Percentiles rank a stretch among this genome's conserved stretches.
Evolutionary conservation across 1,140 invertebrate species (phyloP).

Genomic region (Holcopasites calliopsidis): DNA sequence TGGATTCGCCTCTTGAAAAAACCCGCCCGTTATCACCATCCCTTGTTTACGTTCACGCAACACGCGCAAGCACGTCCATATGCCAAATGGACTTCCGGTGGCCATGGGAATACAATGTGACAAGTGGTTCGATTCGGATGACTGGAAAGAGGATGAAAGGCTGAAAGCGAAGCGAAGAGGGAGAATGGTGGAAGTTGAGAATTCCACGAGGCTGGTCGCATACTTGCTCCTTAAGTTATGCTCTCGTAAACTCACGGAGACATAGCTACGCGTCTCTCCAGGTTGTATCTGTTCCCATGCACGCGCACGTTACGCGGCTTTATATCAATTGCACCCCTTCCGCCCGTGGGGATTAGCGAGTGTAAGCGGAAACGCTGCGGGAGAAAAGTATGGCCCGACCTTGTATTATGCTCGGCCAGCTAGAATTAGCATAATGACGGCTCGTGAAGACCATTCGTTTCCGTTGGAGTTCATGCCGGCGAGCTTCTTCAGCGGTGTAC

Average conservation of each 20-base stretch:
- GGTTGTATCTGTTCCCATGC: constrained; percentile 62
- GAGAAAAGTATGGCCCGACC: constrained; percentile 19
- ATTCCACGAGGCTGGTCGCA: constrained; percentile 59
- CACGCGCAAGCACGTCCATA: neutral
- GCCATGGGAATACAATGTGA: no score
- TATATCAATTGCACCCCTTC: constrained; percentile 17
- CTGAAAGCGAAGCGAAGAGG: neutral
- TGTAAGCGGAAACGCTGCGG: neutral
- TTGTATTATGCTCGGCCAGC: constrained; percentile 24
- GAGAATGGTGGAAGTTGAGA: constrained; percentile 44
- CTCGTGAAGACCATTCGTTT: constrained; percentile 37
- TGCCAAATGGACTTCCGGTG: neutral
- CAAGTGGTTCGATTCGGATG: neutral
- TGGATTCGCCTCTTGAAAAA: no score
- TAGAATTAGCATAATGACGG: constrained; percentile 34
- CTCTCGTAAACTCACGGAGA: constrained; percentile 67
- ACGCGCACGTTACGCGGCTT: constrained; percentile 5
- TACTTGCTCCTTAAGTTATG: constrained; percentile 69
- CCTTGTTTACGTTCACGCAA: neutral
- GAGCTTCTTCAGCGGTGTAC: neutral
- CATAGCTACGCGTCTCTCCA: constrained; percentile 60
- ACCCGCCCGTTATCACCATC: neutral
- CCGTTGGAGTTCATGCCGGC: constrained; percentile 28
- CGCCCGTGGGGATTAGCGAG: constrained; percentile 11
- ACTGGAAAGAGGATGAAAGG: neutral